Evolutionary conservation across 2,888 invertebrate genomes (phyloP), one percentile per base, ranked within the genome.

Genomic region (Empis livida): DNA sequence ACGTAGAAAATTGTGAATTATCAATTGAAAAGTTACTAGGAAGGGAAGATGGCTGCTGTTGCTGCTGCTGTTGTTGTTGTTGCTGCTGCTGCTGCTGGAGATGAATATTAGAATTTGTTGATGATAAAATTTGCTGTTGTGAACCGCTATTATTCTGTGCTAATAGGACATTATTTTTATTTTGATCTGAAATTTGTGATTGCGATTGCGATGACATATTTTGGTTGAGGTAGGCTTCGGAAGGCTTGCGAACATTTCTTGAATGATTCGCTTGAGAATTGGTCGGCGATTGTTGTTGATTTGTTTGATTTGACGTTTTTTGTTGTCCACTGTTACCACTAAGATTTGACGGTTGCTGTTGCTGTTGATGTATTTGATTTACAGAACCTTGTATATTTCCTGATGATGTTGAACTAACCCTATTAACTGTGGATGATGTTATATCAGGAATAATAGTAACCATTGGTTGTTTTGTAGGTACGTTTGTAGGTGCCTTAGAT

Each of bases 401-500:
- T 23, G 23, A 20, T 23, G 56, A 55, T 37, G 57, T 55, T 49
- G 55, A 56, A 48, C 59, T 57, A 10, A 62, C 60, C 44, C 61
- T 57, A 51, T 59, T 64, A 38, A 60, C 58, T 39, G 63, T 50
- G 17, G 65, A 61, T 44, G 67, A 61, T 30, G 61, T 62, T 41
- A 69, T 70, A 50, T 70, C 69, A 44, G 70, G 70, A 55, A 70
- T 60, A 35, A 64, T 67, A 53, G 67, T 67, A 15, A 70, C 64
- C 43, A 65, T 64, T 44, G 63, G 53, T 46, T 59, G 57, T 51
- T 51, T 53, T 49, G 64, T 63, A 53, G 61, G 67, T 54, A 62
- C 65, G 53, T 59, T 63, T 55, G 59, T 68, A 27, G 78, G 78
- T 62, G 80, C 70, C 64, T 77, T 79, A 57, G 80, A 78, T 57